These are phyloP conservation scores for Drosophila pachea DNA, from an alignment of 1,140 invertebrate genomes.

Conservation along the genomic window DNA sequence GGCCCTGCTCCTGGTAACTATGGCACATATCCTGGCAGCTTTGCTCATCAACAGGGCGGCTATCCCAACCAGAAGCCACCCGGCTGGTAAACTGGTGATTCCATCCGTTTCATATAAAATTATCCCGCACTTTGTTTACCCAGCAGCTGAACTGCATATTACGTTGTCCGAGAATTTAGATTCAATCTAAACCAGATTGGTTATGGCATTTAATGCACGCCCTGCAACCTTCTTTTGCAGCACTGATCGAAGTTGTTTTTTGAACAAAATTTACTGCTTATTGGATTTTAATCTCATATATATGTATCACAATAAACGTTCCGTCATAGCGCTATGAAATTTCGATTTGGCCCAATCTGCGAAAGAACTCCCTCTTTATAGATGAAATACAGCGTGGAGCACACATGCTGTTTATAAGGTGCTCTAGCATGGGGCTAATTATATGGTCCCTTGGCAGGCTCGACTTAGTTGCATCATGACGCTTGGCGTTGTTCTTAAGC, in stretches of 20 bases:
- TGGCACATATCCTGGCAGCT: slow-evolving; percentile 78
- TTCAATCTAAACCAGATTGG: slow-evolving; percentile 24
- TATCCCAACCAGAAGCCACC: slow-evolving; percentile 78
- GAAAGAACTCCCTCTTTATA: slow-evolving; percentile 58
- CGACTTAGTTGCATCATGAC: not conserved
- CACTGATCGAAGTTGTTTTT: slow-evolving; percentile 53
- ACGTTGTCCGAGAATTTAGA: slow-evolving; percentile 37
- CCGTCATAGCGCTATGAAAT: slow-evolving; percentile 36
- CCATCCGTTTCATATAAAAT: not conserved
- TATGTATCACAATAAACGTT: slow-evolving; percentile 62
- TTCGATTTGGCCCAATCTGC: slow-evolving; percentile 27
- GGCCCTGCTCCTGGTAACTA: slow-evolving; percentile 73
- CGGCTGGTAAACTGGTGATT: slow-evolving; percentile 66
- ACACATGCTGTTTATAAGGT: slow-evolving; percentile 62
- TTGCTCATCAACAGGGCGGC: slow-evolving; percentile 79
- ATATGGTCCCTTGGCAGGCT: slow-evolving; percentile 6
- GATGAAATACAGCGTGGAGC: slow-evolving; percentile 48
- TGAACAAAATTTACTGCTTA: slow-evolving; percentile 41
- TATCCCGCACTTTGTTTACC: slow-evolving; percentile 42
- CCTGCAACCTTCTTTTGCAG: not conserved
- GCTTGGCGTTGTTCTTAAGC: slow-evolving; percentile 33
- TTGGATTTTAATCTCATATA: slow-evolving; percentile 70
- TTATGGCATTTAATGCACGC: slow-evolving; percentile 64
- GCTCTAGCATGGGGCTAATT: slow-evolving; percentile 52
- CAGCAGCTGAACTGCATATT: slow-evolving; percentile 30